Conservation (phyloP, 2,797 vertebrate species). For the Pangasius macronema region DNA sequence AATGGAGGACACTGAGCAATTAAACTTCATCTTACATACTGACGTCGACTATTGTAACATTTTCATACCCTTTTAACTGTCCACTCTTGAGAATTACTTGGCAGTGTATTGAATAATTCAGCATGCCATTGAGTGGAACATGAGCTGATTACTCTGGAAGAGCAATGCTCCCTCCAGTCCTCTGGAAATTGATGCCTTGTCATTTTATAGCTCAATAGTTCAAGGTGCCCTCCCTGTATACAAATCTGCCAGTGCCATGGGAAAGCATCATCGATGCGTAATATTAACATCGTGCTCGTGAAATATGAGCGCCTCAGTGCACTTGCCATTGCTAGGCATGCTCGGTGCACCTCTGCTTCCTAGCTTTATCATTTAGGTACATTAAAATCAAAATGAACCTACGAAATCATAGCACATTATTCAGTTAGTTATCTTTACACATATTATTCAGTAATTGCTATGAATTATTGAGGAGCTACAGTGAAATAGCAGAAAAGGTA, state of each 20-base stretch:
- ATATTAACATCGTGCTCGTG: conserved; percentile 41
- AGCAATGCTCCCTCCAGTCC: conserved; percentile 39
- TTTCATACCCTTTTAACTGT: conserved; percentile 56
- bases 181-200: conserved; percentile 52
- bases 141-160: conserved; percentile 57
- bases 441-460: conserved; percentile 3
- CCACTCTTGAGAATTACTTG: conserved; percentile 48
- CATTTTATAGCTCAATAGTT: conserved; percentile 52
- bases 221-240: conserved; percentile 58
- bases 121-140: conserved; percentile 58
- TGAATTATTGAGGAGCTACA: neutral
- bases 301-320: conserved; percentile 19
- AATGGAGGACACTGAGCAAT: conserved; percentile 34
- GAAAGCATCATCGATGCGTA: conserved; percentile 43
- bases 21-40: conserved; percentile 44
- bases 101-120: conserved; percentile 67
- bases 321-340: neutral
- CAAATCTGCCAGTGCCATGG: conserved; percentile 45
- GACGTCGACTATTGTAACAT: conserved; percentile 31
- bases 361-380: neutral
- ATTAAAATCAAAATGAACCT: neutral
- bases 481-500: neutral
- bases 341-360: conserved; percentile 3
- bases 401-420: neutral
- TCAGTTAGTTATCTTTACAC: neutral